phyloP scores from a whole-genome alignment of 2,797 vertebrate species.

The Sebastes ruberrimus region DNA sequence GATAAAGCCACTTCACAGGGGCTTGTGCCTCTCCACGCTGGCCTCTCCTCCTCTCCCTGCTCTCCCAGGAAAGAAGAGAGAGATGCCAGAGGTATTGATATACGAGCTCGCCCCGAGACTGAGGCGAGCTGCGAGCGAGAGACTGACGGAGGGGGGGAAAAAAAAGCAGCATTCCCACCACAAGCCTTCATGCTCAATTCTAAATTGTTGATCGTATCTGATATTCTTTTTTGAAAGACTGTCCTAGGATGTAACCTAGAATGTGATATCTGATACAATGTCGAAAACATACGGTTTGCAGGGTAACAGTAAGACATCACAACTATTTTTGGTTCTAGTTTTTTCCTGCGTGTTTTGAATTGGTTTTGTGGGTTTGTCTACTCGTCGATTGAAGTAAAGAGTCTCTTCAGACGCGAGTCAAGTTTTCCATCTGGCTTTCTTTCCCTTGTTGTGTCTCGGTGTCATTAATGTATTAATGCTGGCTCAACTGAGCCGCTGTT shows the following conservation, averaged over 20 bases:
- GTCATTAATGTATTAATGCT: constrained; percentile 43
- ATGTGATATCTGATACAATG: neutral
- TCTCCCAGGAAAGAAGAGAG: constrained; percentile 37
- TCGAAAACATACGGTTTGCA: neutral
- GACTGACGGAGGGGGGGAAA: neutral
- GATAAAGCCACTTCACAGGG: constrained; percentile 85
- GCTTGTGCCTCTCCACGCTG: constrained; percentile 77
- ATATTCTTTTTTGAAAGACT: constrained; percentile 9
- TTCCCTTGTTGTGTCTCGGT: constrained; percentile 45
- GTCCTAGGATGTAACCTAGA: constrained; percentile 13
- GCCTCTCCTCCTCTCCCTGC: constrained; percentile 58
- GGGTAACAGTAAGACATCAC: neutral
- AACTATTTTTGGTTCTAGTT: neutral
- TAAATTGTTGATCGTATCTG: constrained; percentile 38
- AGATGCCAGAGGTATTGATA: constrained; percentile 65
- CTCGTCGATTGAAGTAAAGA: neutral
- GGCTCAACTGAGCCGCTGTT: neutral
- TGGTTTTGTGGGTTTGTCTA: neutral
- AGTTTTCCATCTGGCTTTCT: constrained; percentile 44
- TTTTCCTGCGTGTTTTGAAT: neutral
- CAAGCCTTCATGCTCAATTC: constrained; percentile 18
- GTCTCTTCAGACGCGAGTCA: constrained; percentile 24
- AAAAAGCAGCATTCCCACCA: neutral
- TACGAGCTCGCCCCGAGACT: constrained; percentile 46
- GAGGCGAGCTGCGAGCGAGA: constrained; percentile 13